Evolutionary conservation across 92 coral and sea anemone species (phyloP).

Genomic region (Epizoanthus fatuus): DNA sequence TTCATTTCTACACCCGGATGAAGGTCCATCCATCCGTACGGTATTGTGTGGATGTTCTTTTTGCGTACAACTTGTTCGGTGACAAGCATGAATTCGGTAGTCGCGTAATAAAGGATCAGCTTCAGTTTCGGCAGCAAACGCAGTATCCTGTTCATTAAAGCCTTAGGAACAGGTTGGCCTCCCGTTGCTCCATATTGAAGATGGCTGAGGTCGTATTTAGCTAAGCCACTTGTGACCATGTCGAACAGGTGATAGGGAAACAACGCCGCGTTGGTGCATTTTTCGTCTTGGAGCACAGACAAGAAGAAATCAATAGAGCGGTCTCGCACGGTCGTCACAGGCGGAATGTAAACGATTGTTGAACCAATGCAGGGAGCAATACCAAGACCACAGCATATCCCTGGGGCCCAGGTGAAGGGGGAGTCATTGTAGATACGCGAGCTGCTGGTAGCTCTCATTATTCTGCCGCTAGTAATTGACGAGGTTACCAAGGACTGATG

Average conservation of each 20-base stretch:
- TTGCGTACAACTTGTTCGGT: conserved; percentile 36
- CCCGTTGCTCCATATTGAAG: neutral
- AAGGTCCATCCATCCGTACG: conserved; percentile 56
- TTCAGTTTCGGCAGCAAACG: conserved; percentile 38
- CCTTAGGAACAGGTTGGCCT: conserved; percentile 40
- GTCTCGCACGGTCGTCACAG: conserved; percentile 51
- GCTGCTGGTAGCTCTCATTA: conserved; percentile 30
- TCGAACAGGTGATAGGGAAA: conserved; percentile 50
- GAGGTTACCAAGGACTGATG: conserved; percentile 52
- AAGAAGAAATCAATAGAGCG: conserved; percentile 38
- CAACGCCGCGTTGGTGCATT: conserved; percentile 60
- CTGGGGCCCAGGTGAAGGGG: conserved; percentile 62
- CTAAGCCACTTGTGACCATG: conserved; percentile 25
- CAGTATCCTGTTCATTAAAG: conserved; percentile 33
- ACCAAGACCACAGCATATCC: conserved; percentile 45
- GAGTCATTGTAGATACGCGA: conserved; percentile 47
- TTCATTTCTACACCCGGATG: conserved; percentile 58
- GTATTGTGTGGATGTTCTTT: conserved; percentile 27
- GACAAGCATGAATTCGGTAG: conserved; percentile 47
- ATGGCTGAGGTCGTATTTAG: conserved; percentile 12
- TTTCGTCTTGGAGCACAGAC: conserved; percentile 50
- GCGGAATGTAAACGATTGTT: conserved; percentile 59
- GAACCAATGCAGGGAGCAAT: conserved; percentile 45
- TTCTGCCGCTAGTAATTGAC: conserved; percentile 31
- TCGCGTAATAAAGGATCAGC: conserved; percentile 32